phyloP scores from a whole-genome alignment of 2,113 vertebrate species.

The Melierax canorus region DNA sequence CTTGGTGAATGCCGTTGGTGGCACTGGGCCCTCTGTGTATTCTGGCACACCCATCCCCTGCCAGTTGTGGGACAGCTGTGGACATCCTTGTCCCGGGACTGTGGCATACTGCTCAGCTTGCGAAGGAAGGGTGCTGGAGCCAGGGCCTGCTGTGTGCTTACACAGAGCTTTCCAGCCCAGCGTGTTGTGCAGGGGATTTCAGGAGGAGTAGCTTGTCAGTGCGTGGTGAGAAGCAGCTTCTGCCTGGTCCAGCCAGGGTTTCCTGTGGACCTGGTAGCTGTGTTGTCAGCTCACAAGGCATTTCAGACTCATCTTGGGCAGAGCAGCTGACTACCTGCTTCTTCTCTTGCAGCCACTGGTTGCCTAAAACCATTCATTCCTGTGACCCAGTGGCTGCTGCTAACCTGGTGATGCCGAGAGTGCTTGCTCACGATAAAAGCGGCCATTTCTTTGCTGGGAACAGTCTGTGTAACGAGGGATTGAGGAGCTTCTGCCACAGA shows the following conservation, averaged over 20 bases:
- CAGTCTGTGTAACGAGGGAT: background rate
- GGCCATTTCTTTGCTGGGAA: background rate
- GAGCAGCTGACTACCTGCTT: background rate
- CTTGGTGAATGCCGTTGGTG: background rate
- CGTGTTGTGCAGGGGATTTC: background rate
- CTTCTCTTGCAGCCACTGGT: background rate
- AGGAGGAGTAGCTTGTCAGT: background rate
- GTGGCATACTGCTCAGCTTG: background rate
- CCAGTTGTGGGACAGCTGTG: background rate
- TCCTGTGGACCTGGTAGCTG: background rate
- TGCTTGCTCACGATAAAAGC: background rate
- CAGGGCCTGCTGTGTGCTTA: background rate
- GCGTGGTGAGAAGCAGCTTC: background rate
- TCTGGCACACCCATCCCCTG: background rate
- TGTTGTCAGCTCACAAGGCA: background rate
- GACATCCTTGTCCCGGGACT: background rate
- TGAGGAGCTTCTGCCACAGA: background rate
- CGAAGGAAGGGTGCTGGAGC: background rate
- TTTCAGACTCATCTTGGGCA: background rate
- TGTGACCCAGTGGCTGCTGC: background rate
- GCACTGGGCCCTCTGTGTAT: background rate
- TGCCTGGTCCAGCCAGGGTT: background rate
- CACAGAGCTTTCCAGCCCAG: background rate
- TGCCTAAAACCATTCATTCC: background rate
- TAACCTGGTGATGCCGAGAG: background rate